Conservation (phyloP, 2,113 vertebrate species). For the Catharus fuscescens region DNA sequence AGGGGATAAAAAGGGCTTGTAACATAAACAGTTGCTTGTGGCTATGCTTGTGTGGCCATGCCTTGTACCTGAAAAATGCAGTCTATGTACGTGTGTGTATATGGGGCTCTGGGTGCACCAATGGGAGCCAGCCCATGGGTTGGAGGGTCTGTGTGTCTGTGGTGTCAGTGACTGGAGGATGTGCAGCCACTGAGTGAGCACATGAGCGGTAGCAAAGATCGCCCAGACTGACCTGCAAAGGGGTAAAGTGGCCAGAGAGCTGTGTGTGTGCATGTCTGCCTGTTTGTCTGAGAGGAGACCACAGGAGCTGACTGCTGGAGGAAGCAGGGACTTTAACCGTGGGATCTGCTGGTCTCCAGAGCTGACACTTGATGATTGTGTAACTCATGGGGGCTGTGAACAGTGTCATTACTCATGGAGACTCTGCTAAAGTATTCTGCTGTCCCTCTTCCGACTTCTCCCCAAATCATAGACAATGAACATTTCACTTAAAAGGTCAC, state of each 20-base stretch:
- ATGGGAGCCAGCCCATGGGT: accelerated
- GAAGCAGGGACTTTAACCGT: background rate
- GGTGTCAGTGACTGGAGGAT: accelerated
- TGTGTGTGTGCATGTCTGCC: accelerated
- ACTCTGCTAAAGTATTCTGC: background rate
- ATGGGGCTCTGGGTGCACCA: background rate
- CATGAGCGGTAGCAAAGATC: background rate
- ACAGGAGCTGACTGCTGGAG: background rate
- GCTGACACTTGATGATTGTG: background rate
- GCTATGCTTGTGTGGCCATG: accelerated
- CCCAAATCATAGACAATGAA: background rate
- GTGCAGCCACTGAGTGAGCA: accelerated
- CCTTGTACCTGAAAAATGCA: background rate
- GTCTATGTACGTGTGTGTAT: background rate
- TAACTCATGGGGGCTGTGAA: background rate
- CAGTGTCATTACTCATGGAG: background rate
- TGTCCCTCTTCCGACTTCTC: background rate
- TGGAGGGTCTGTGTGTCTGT: background rate
- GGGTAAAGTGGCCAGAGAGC: background rate
- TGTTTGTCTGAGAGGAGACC: background rate
- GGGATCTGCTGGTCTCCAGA: background rate
- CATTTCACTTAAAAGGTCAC: background rate
- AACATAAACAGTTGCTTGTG: background rate
- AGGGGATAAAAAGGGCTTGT: background rate
- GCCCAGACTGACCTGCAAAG: background rate